A percentile compares a stretch with the other conserved stretches of the same genome.
These are phyloP conservation scores for Trichosurus vulpecula DNA, from an alignment of 2,797 vertebrate species.

Conservation along the genomic window DNA sequence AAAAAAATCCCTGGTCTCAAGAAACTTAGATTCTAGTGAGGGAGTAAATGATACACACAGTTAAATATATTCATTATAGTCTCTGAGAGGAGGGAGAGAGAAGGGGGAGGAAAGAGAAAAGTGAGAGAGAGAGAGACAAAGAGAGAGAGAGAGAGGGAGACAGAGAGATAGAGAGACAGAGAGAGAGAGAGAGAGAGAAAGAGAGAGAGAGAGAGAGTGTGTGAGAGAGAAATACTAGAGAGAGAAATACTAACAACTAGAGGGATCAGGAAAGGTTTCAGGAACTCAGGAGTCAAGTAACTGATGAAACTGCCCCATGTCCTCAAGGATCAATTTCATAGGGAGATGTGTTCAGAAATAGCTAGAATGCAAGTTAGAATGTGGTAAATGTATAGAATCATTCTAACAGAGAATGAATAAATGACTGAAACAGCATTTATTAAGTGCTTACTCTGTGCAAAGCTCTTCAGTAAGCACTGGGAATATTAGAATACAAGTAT, in stretches of 20 bases:
- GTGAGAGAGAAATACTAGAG: too few species aligned
- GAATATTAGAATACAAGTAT: not conserved
- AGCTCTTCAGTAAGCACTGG: not conserved
- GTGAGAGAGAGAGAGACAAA: too few species aligned
- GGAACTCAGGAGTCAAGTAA: too few species aligned
- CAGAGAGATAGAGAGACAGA: not conserved
- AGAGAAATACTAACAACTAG: not conserved
- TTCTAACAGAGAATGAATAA: not conserved
- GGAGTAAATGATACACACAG: not conserved
- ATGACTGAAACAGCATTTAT: not conserved
- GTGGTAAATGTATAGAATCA: not conserved
- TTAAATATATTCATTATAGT: not conserved
- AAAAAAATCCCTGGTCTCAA: not conserved
- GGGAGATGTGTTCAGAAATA: not conserved
- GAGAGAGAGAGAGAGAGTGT: not conserved
- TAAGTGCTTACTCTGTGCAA: not conserved
- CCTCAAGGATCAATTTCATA: not conserved
- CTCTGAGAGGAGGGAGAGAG: not conserved
- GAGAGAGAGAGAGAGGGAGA: too few species aligned
- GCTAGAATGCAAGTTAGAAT: not conserved
- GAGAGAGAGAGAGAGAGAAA: too few species aligned
- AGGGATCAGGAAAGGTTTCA: not conserved
- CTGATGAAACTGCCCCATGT: too few species aligned
- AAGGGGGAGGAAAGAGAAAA: not conserved
- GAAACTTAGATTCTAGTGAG: not conserved